Conservation (phyloP, 2,797 vertebrate genomes). For the Lindbergichthys nudifrons region DNA sequence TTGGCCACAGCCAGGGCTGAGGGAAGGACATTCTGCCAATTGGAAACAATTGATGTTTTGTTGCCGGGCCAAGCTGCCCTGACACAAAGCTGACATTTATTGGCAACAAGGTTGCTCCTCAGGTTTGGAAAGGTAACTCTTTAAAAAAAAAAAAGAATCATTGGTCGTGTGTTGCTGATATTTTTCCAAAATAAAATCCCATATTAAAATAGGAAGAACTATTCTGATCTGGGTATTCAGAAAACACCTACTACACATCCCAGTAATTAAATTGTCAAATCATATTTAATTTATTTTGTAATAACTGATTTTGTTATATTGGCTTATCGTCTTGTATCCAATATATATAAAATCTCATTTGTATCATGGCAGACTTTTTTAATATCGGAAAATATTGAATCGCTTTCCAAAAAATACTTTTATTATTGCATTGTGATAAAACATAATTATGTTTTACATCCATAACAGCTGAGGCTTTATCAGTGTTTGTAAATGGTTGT, state of each 20-base stretch:
- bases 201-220: neutral
- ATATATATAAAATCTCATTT: too few relatives aligned
- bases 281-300: too few relatives aligned
- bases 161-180: constrained; percentile 15
- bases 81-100: constrained; percentile 77
- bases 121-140: constrained; percentile 69
- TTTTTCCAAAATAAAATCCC: constrained; percentile 4
- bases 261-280: neutral
- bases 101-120: constrained; percentile 62
- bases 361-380: too few relatives aligned
- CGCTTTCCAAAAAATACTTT: too few relatives aligned
- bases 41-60: constrained; percentile 85
- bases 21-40: constrained; percentile 83
- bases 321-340: too few relatives aligned
- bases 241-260: neutral
- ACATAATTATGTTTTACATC: too few relatives aligned
- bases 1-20: constrained; percentile 71
- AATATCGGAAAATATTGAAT: too few relatives aligned
- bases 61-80: constrained; percentile 82
- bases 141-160: constrained; percentile 15
- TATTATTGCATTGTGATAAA: too few relatives aligned
- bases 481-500: too few relatives aligned
- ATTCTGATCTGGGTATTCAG: neutral
- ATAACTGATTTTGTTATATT: too few relatives aligned
- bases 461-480: too few relatives aligned